These are phyloP conservation scores for Cranoglanis bouderius DNA, from an alignment of 2,113 vertebrate genomes.

Conservation along the genomic window DNA sequence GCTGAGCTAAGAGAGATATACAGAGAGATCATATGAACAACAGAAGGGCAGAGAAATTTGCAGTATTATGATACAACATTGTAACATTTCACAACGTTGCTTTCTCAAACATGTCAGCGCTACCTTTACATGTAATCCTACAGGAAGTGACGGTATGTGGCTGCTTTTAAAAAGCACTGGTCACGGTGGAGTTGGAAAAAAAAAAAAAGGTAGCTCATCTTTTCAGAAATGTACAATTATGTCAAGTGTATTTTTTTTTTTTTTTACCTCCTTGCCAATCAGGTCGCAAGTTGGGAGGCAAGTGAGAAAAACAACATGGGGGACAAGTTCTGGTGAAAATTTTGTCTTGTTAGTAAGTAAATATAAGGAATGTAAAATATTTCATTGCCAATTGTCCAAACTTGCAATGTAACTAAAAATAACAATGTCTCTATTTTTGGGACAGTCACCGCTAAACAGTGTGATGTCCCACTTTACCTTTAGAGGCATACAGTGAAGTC, in stretches of 20 bases:
- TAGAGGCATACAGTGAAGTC: not conserved
- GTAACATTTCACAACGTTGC: not conserved
- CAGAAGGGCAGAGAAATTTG: not conserved
- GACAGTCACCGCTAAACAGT: not conserved
- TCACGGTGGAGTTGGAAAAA: not conserved
- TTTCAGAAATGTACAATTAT: not conserved
- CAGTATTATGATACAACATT: not conserved
- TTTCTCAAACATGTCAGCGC: not conserved
- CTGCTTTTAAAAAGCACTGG: not conserved
- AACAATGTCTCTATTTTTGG: not conserved
- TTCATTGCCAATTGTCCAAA: not conserved
- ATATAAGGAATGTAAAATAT: not conserved
- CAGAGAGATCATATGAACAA: not conserved
- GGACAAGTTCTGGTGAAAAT: not conserved
- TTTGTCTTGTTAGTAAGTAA: not conserved
- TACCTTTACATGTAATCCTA: not conserved
- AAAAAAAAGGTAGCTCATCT: not conserved
- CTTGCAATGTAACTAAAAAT: not conserved
- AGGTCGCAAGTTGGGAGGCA: not conserved
- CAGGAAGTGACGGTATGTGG: not conserved
- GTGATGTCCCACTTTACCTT: not conserved
- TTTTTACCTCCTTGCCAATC: not conserved
- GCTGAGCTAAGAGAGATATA: conserved; percentile 77
- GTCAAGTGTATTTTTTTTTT: not conserved
- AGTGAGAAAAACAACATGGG: not conserved